Base-by-base conservation (phyloP, 2,797 vertebrate species). In the Sciurus carolinensis region DNA sequence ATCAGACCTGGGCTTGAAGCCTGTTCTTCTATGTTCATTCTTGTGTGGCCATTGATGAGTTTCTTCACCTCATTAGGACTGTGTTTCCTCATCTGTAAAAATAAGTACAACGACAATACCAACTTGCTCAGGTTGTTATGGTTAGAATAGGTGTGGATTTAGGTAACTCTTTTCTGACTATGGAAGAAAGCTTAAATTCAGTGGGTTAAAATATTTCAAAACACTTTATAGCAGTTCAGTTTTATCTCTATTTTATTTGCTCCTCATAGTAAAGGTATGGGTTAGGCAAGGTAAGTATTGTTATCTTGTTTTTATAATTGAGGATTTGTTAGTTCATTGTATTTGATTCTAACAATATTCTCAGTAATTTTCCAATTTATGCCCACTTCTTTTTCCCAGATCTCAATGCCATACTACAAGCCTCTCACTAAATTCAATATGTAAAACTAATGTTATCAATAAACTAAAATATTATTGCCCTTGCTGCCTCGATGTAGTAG, bases 161-260 rank as follows among this genome's bases (percentile, higher is more conserved):
- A 44, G 73, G 4, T 47, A 86, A 52, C 2, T 39, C 9, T 93
- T 17, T 52, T 71, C 26, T 67, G 62, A 86, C 91, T 95, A 66
- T 92, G 64, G 22, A 93, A 39, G 44, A 14, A 76, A 89, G 71
- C 73, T 85, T 94, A 94, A 95, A 85, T 84, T 79, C n/a, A 96
- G 0, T 93, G 71, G 59, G 3, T 93, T 91, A 91, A 95, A 47
- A 28, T 59, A 22, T 24, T 62, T 88, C 15, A 26, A 67, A 76
- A 77, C 6, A 89, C n/a, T 3, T 89, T 87, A 50, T 20, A 71
- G 47, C 26, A 57, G 13, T 90, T 91, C 42, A 13, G 57, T 80
- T 95, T 89, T 54, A 54, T 81, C 83, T 0, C 57, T 88, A 30
- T 85, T 93, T 30, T 47, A 86, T 96, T 84, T 93, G 33, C 52